Percentiles rank a stretch among this genome's conserved stretches.
Evolutionary conservation across 2,888 invertebrate genomes (phyloP).

Genomic region (Busseola fusca): DNA sequence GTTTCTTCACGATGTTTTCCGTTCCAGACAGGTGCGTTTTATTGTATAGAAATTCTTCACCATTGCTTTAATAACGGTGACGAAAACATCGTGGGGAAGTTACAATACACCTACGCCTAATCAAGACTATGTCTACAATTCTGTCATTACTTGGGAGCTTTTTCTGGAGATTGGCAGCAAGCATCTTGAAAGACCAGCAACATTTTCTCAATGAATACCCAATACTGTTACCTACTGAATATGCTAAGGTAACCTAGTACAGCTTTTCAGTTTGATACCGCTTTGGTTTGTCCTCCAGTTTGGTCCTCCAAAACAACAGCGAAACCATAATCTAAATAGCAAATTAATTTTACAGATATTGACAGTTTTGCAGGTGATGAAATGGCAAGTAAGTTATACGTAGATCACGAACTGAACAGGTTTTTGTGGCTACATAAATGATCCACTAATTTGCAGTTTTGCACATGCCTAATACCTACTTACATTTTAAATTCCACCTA

Average conservation of each 20-base stretch:
- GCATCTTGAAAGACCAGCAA: background rate
- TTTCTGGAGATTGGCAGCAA: background rate
- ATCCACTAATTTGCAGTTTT: background rate
- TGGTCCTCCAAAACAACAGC: background rate
- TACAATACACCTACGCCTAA: background rate
- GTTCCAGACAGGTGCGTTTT: background rate
- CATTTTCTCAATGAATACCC: background rate
- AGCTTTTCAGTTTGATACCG: background rate
- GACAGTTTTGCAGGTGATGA: conserved; percentile 54
- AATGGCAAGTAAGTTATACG: conserved; percentile 70
- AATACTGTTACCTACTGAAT: background rate
- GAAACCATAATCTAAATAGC: background rate
- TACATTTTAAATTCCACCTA: background rate
- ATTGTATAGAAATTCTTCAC: background rate
- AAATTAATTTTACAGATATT: conserved; percentile 59
- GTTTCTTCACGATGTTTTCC: background rate
- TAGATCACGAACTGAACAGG: conserved; percentile 1
- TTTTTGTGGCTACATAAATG: background rate
- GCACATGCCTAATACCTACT: background rate
- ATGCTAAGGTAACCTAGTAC: background rate
- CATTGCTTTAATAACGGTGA: background rate
- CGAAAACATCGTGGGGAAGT: background rate
- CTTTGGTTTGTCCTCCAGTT: too few relatives aligned
- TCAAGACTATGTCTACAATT: background rate
- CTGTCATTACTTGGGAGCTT: background rate